Conservation (phyloP, 2,113 vertebrate species). For the Pleuronectes platessa region DNA sequence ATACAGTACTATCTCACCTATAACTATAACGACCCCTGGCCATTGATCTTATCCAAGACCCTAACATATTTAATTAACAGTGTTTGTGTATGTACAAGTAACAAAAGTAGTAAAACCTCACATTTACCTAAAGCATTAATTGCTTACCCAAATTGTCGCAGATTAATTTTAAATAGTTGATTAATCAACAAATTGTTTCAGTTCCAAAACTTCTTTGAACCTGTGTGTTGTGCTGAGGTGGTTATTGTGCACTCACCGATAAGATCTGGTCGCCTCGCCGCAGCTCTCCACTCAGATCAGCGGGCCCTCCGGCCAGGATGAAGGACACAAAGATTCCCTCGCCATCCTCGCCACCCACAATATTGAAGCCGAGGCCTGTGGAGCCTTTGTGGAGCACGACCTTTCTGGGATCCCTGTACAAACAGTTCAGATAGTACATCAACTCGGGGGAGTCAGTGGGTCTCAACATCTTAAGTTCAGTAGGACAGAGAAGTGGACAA, state of each 20-base stretch:
- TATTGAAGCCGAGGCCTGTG: conserved; percentile 97
- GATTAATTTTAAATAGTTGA: background rate
- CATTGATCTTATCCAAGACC: too few relatives aligned
- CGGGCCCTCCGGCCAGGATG: conserved; percentile 95
- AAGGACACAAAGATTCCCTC: conserved; percentile 99
- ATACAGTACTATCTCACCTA: too few relatives aligned
- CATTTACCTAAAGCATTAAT: too few relatives aligned
- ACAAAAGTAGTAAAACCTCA: too few relatives aligned
- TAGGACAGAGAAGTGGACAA: conserved; percentile 25
- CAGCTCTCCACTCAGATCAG: conserved; percentile 95
- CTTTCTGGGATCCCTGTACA: conserved; percentile 94
- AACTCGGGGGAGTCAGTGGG: conserved; percentile 76
- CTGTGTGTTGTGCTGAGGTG: background rate
- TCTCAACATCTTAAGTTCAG: conserved; percentile 73
- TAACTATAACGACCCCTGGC: too few relatives aligned
- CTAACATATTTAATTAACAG: too few relatives aligned
- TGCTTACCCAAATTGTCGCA: background rate
- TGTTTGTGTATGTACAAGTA: too few relatives aligned
- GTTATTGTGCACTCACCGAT: conserved; percentile 86
- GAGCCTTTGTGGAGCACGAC: conserved; percentile 96
- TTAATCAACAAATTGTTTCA: background rate
- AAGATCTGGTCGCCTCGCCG: conserved; percentile 95
- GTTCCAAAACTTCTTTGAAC: background rate
- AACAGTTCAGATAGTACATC: conserved; percentile 84
- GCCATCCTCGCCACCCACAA: conserved; percentile 96